These are phyloP conservation scores for Melospiza georgiana DNA, from an alignment of 2,113 vertebrate genomes.

Conservation along the genomic window DNA sequence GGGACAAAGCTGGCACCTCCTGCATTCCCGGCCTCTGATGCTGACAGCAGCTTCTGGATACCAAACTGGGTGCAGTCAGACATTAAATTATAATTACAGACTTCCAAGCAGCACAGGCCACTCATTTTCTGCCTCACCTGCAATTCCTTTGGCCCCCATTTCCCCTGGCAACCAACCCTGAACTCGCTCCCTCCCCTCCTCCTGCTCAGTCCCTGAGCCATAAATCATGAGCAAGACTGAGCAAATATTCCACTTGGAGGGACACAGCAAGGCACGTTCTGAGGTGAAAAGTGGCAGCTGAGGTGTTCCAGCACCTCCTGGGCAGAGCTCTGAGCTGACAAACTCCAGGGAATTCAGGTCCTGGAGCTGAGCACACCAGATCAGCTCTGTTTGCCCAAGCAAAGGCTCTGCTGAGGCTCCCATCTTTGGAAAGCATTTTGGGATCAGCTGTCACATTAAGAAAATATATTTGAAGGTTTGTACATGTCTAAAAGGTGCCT, in stretches of 20 bases:
- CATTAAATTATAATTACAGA: constrained; percentile 21
- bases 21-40: constrained; percentile 42
- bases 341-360: background rate
- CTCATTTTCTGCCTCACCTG: constrained; percentile 36
- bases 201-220: background rate
- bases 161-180: background rate
- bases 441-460: constrained; percentile 41
- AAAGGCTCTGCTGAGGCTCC: background rate
- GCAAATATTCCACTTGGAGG: background rate
- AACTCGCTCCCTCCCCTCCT: background rate
- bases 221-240: background rate
- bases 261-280: background rate
- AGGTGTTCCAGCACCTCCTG: background rate
- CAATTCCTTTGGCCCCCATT: background rate
- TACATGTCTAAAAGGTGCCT: constrained; percentile 22
- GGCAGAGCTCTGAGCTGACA: background rate
- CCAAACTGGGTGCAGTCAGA: background rate
- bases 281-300: background rate
- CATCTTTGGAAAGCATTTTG: background rate
- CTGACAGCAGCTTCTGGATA: constrained; percentile 12
- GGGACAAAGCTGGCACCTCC: constrained; percentile 2
- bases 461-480: background rate
- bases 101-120: background rate
- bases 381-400: constrained; percentile 5
- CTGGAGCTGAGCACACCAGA: background rate